Base-by-base conservation (phyloP, 2,797 vertebrate species). In the Ptychobarbus kaznakovi region DNA sequence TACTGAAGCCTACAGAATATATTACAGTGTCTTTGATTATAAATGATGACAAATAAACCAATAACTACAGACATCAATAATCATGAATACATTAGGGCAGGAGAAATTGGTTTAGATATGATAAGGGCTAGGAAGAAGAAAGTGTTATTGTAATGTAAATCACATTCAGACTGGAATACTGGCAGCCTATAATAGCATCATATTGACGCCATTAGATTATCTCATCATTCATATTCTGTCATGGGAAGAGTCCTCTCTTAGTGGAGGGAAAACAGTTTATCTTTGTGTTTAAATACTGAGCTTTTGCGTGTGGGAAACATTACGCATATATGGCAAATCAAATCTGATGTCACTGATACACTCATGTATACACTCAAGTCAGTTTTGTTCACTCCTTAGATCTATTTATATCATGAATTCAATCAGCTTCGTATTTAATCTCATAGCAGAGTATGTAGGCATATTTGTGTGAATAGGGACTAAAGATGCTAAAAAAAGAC, bases 91-190 rank as follows among this genome's bases (percentile, higher is more conserved):
- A 89, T 90, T 82, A 86, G 61, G 49, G 35, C 56, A 46, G 84
- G 63, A 86, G 80, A 79, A 89, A 91, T 86, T 82, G 87, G 66
- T 81, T 68, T 76, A 28, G 61, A 58, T 80, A n/a, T 81, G 86
- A 76, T 82, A 82, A 88, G n/a, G 63, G 85, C 53, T 40, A 51
- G 40, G 56, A 81, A 80, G 49, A 78, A 81, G 56, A 80, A 44
- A 79, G 16, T 79, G 80, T 56, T 86, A 83, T 88, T 88, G 80
- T 86, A 79, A 88, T 88, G 87, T 86, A 88, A 86, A 88, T 86
- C 61, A 51, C 51, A 80, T 74, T 81, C 81, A 81, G 58, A 61
- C 74, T 56, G 46, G 72, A 49, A 61, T 85, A 88, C 70, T 82
- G 72, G 68, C 79, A 82, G 74, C 73, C 78, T 86, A 58, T 86